These are phyloP conservation scores for Chloroclysta siterata DNA, from an alignment of 2,888 invertebrate genomes.

Conservation along the genomic window DNA sequence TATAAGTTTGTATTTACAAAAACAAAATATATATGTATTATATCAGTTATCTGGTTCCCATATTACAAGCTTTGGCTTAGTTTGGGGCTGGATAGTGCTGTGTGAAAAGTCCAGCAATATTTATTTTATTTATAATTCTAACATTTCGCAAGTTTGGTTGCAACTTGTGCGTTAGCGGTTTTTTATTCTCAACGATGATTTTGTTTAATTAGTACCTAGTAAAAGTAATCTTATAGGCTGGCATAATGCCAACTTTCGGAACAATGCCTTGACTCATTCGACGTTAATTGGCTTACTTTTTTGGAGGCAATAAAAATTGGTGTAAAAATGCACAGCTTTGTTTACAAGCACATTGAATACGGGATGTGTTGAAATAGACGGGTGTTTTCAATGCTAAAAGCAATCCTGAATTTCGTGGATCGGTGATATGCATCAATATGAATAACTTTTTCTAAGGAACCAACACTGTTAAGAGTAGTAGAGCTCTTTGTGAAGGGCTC, in stretches of 20 bases:
- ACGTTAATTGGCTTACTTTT: constrained; percentile 71
- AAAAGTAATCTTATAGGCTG: constrained; percentile 46
- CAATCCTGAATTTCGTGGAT: constrained; percentile 17
- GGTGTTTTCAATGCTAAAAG: constrained; percentile 19
- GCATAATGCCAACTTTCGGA: constrained; percentile 62
- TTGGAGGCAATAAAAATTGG: constrained; percentile 66
- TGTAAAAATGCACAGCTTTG: constrained; percentile 55
- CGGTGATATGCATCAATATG: constrained; percentile 18
- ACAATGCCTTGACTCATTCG: constrained; percentile 69
- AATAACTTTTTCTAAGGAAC: no score
- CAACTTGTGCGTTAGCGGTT: background rate
- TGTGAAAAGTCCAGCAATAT: no score
- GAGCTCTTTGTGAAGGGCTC: no score
- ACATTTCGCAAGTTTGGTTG: no score
- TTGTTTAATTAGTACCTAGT: background rate
- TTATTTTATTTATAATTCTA: no score
- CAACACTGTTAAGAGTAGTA: no score
- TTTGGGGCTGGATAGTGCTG: no score
- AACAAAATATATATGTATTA: no score
- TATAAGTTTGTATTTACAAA: no score
- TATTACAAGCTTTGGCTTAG: no score
- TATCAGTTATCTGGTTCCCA: no score
- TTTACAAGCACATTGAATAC: constrained; percentile 51
- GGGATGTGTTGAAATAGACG: constrained; percentile 42
- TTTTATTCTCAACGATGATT: background rate